Base-by-base conservation (phyloP, 2,888 invertebrate genomes). In the Hydrotaea cyrtoneurina region DNA sequence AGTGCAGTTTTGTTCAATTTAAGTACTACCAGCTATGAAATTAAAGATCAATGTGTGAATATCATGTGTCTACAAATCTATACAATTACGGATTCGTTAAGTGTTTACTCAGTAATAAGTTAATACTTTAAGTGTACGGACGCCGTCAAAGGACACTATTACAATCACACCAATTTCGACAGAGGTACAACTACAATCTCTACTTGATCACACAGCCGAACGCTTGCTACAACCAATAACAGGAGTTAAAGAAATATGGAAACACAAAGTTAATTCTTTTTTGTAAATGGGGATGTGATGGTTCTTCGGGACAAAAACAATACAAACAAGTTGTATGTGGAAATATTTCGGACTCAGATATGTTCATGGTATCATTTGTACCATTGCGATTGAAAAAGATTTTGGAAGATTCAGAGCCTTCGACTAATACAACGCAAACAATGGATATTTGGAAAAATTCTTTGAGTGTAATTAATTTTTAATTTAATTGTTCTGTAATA, bases 321-420 rank as follows among this genome's bases (percentile, higher is more conserved):
- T 59, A 80, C 46, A 66, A 74, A 69, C 69, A 80, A 75, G 8
- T 59, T 26, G 15, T 66, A 64, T 50, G 46, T 66, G 57, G 69
- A 75, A 36, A 62, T 73, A 50, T 39, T 39, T 62, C 79, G 0
- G 79, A 53, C 50, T 17, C 74, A 73, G 79, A 80, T 69, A 57
- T 75, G 74, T 69, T 80, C 69, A 74, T 75, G 80, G 23, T 80
- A 17, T 80, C 69, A 74, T 57, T 75, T 80, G 80, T 75, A 57
- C 69, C 80, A 53, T 23, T 31, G 31, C 26, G 62, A 53, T 53
- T 53, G 4, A 17, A 17, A 8, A 53, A 53, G 17, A n/a, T 2
- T 53, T 17, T 53, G 19, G 53, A 53, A 53, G 17, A 53, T 17
- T 53, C 53, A 17, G 53, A 53, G 2, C 17, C 53, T 17, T 53